These are phyloP conservation scores for Cylas formicarius DNA, from an alignment of 1,140 invertebrate genomes.

Conservation along the genomic window DNA sequence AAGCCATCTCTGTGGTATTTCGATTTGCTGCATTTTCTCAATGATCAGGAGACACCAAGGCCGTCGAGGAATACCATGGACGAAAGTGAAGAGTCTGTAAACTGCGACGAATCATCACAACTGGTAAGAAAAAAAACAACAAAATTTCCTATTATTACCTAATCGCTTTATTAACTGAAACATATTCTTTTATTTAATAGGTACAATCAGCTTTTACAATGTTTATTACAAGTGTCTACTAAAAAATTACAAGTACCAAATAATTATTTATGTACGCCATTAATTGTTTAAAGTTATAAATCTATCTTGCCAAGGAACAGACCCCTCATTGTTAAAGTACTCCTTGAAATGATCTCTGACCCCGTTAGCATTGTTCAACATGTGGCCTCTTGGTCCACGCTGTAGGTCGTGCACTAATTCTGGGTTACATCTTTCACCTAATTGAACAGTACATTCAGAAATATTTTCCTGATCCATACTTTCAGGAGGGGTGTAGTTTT, in stretches of 20 bases:
- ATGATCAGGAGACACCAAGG: too few relatives aligned
- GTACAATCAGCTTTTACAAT: too few relatives aligned
- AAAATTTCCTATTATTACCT: background rate
- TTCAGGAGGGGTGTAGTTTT: slow-evolving; percentile 14
- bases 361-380: background rate
- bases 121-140: slow-evolving; percentile 1
- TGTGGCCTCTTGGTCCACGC: slow-evolving; percentile 8
- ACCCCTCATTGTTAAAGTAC: slow-evolving; percentile 16
- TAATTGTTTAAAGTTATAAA: slow-evolving; percentile 13
- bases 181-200: too few relatives aligned
- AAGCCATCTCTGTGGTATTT: too few relatives aligned
- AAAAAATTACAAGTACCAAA: too few relatives aligned
- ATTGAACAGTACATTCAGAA: slow-evolving; percentile 11
- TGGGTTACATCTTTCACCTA: slow-evolving; percentile 15
- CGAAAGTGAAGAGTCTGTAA: slow-evolving; percentile 6
- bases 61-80: slow-evolving; percentile 6
- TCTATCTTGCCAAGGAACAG: slow-evolving; percentile 19
- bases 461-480: slow-evolving; percentile 17
- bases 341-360: slow-evolving; percentile 9
- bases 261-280: too few relatives aligned
- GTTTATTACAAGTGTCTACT: too few relatives aligned
- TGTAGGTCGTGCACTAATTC: slow-evolving; percentile 12
- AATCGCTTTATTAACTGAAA: background rate
- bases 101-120: background rate
- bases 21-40: slow-evolving; percentile 3